phyloP scores from a whole-genome alignment of 2,797 vertebrate genomes.

The Cetoscarus ocellatus region DNA sequence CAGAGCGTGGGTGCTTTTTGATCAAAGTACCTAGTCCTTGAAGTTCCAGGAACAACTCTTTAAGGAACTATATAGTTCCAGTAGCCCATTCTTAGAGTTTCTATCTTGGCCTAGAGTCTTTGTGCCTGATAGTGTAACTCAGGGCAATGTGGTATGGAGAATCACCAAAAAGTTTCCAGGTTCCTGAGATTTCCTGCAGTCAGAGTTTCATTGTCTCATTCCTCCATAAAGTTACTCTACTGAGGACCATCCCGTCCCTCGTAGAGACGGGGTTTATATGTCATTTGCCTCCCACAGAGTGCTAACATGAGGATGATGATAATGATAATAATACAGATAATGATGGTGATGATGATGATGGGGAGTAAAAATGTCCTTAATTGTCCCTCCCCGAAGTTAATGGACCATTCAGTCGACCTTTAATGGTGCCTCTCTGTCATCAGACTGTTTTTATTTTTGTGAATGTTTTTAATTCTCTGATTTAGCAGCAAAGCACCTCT shows the following conservation, averaged over 20 bases:
- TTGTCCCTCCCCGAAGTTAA: slow-evolving; percentile 32
- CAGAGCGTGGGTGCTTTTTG: background rate
- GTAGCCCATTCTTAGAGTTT: too few relatives aligned
- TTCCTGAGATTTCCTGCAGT: too few relatives aligned
- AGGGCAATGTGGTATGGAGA: too few relatives aligned
- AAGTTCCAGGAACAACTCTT: too few relatives aligned
- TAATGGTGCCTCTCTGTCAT: background rate
- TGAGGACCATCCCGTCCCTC: background rate
- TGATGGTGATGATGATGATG: slow-evolving; percentile 2
- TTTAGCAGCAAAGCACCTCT: background rate
- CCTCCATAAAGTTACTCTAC: background rate
- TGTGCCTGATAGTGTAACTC: too few relatives aligned
- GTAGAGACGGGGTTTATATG: background rate
- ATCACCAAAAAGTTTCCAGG: too few relatives aligned
- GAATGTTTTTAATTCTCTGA: background rate
- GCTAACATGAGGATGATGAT: background rate
- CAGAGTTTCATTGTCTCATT: too few relatives aligned
- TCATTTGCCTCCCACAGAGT: background rate
- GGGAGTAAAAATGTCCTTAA: slow-evolving; percentile 25
- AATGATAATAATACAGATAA: background rate
- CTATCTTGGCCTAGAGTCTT: too few relatives aligned
- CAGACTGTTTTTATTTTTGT: background rate
- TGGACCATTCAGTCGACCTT: slow-evolving; percentile 23
- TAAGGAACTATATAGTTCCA: too few relatives aligned
- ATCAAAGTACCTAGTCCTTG: too few relatives aligned